A percentile compares a stretch with the other conserved stretches of the same genome.
These are phyloP conservation scores for Eilema depressum DNA, from an alignment of 2,888 invertebrate genomes.

Conservation along the genomic window DNA sequence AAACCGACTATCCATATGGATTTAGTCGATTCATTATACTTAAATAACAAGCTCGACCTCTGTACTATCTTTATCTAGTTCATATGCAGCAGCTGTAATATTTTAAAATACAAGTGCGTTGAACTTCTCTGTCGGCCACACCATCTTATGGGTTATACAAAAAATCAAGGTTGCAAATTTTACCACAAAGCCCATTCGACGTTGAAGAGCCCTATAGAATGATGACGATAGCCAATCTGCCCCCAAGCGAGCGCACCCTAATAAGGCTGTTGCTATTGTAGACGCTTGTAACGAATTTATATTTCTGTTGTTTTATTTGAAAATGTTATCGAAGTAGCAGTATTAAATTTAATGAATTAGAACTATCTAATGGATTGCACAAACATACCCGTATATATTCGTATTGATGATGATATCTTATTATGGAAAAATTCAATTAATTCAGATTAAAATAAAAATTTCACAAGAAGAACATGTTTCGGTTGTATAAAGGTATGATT, in stretches of 20 bases:
- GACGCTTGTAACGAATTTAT: not conserved
- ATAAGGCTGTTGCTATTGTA: slow-evolving; percentile 2
- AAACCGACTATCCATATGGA: too few relatives aligned
- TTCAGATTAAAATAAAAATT: not conserved
- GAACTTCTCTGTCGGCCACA: not conserved
- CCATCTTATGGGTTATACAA: not conserved
- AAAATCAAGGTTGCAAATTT: slow-evolving; percentile 8
- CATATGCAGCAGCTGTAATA: not conserved
- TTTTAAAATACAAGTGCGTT: not conserved
- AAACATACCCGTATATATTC: not conserved
- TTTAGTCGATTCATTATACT: too few relatives aligned
- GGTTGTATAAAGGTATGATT: too few relatives aligned
- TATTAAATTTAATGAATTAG: not conserved
- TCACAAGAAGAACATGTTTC: too few relatives aligned
- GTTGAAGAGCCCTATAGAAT: slow-evolving; percentile 14
- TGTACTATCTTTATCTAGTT: too few relatives aligned
- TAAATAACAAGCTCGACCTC: too few relatives aligned
- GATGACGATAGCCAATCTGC: slow-evolving; percentile 14
- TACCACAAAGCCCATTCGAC: not conserved
- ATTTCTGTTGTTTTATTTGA: not conserved
- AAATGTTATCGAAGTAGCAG: not conserved
- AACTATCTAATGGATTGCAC: not conserved
- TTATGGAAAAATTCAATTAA: not conserved
- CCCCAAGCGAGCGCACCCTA: not conserved
- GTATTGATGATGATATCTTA: not conserved